Evolutionary conservation across 30 jellyfish, hydroid and myxozoan genomes (phyloP), one percentile per base, ranked within the genome.

Genomic region (Cassiopea xamachana): DNA sequence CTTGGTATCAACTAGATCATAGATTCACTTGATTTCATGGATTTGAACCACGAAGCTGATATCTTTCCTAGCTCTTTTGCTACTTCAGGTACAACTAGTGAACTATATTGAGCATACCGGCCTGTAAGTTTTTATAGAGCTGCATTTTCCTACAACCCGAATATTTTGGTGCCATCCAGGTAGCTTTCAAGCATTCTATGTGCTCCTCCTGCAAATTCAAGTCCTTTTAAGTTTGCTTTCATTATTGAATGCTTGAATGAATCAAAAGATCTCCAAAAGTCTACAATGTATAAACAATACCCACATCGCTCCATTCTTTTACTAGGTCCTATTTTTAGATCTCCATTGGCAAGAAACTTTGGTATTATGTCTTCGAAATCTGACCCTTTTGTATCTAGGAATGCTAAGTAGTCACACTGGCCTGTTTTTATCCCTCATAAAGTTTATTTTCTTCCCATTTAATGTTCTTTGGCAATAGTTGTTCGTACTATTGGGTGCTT

Each of bases 371-470:
- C 89, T 81, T 81, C 83, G 83, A 81, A 60, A 81, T 81, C 15
- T 81, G 90, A 67, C 90, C 90, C 83, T 81, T 68, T 83, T 81
- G 90, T 81, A 60, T 81, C 90, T 81, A 81, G 90, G 90, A 55
- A 81, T 67, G 51, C 90, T 81, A 55, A 60, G 84, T 81, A 81
- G 49, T 78, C 75, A 78, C 73, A 81, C 8, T 81, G 90, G 90
- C 76, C 87, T 79, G 75, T 49, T 47, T 78, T 77, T 82, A 44
- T 82, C 64, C 64, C 64, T 55, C 12, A 3, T 10, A 55, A 55
- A 6, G 12, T 55, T 55, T 55, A n/a, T n/a, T n/a, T n/a, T n/a
- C n/a, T n/a, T n/a, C n/a, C n/a, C n/a, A n/a, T n/a, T n/a, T n/a
- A n/a, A n/a, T n/a, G n/a, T n/a, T n/a, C n/a, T n/a, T n/a, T n/a